A percentile compares a stretch with the other conserved stretches of the same genome.
Conservation (phyloP, 2,113 vertebrate genomes). For the Pycnonotus jocosus region DNA sequence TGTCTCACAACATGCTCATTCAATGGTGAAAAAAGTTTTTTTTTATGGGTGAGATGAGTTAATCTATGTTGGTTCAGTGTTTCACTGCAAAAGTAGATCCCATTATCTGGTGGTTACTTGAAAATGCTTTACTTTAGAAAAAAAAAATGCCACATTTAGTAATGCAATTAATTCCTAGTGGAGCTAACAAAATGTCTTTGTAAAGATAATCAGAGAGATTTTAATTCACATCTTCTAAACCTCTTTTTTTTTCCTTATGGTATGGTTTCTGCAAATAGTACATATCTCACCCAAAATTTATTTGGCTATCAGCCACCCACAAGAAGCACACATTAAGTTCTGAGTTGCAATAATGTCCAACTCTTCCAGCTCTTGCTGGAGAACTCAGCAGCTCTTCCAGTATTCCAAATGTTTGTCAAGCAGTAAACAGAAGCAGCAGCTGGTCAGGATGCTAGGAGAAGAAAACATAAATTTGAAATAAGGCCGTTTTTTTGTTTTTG, state of each 20-base stretch:
- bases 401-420: constrained; percentile 22
- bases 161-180: neutral
- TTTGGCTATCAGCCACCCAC: neutral
- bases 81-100: neutral
- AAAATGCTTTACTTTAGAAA: neutral
- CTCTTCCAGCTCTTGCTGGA: constrained; percentile 37
- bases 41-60: neutral
- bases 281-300: neutral
- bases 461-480: constrained; percentile 53
- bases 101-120: neutral
- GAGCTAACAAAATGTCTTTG: neutral
- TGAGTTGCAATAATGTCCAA: neutral
- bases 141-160: neutral
- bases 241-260: neutral
- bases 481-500: constrained; percentile 20
- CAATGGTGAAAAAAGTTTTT: neutral
- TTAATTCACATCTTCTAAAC: neutral
- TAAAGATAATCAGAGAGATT: neutral
- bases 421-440: constrained; percentile 36
- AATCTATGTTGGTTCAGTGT: neutral
- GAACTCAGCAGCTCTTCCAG: constrained; percentile 1
- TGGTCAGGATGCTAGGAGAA: constrained; percentile 9
- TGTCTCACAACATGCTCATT: neutral
- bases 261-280: neutral
- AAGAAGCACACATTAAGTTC: constrained; percentile 13